These are phyloP conservation scores for Tragulus kanchil DNA, from an alignment of 2,113 vertebrate genomes.

Conservation along the genomic window DNA sequence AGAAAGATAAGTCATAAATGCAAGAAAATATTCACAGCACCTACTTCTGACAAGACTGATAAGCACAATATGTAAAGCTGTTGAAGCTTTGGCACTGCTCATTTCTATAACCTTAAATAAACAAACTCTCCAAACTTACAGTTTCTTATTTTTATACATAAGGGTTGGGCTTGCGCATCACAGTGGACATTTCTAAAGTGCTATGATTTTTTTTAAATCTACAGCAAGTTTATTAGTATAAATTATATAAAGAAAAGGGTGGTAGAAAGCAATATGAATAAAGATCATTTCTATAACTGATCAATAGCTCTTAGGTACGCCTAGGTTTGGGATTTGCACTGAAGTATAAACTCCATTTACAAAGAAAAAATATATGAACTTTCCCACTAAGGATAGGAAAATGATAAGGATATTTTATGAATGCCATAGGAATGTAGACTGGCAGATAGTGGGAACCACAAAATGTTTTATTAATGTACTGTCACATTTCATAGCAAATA, in stretches of 20 bases:
- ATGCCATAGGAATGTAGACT: background rate
- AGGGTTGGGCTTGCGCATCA: background rate
- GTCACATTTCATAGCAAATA: no score
- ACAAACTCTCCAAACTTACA: background rate
- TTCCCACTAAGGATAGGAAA: slow-evolving; percentile 25
- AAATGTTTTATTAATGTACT: slow-evolving; percentile 31
- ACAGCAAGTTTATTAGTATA: background rate
- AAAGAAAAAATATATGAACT: slow-evolving; percentile 7
- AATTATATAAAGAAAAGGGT: background rate
- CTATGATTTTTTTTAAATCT: background rate
- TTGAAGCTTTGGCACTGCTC: background rate
- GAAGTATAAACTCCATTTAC: slow-evolving; percentile 25
- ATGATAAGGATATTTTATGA: slow-evolving; percentile 36
- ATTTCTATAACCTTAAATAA: slow-evolving; percentile 9
- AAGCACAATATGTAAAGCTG: slow-evolving; percentile 2
- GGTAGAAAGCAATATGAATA: slow-evolving; percentile 8
- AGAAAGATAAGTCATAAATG: background rate
- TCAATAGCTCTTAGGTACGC: background rate
- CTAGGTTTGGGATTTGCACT: background rate
- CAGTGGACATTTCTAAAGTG: background rate
- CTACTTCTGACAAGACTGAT: background rate
- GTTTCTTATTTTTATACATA: background rate
- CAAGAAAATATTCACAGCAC: background rate
- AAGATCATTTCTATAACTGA: background rate
- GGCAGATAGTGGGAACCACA: background rate